Base-by-base conservation (phyloP, 2,113 vertebrate species). In the Grammomys dolichurus region DNA sequence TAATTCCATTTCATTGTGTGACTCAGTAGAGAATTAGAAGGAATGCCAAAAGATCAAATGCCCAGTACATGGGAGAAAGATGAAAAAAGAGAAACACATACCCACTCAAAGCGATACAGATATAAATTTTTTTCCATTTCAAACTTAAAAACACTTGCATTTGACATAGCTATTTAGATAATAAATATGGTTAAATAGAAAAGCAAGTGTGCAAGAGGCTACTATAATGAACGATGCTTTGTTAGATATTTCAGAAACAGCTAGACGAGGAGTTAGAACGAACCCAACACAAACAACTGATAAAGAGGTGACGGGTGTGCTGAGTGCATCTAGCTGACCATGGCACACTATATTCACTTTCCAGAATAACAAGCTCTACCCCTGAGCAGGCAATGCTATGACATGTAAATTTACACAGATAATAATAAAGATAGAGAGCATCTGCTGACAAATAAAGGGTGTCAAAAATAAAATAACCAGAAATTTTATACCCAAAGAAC, bases 121-220 rank as follows among this genome's bases (percentile, higher is more conserved):
- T 84, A 43, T 40, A 58, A 58, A 58, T 3, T 7, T 36, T 81
- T 84, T 84, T n/a, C 5, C 78, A 81, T 58, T 56, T 36, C 33
- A 81, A 81, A 36, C 19, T 56, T 81, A 81, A 11, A 20, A 56
- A 80, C 22, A 63, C 40, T 40, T 43, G 14, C 3, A 84, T 63
- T 60, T 26, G n/a, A 63, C 7, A 28, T 28, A 43, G 14, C 7
- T 60, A 60, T 43, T 63, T 14, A 60, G 56, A 26, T 40, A 60
- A 60, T 60, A 60, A 63, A 28, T 17, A 16, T 60, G 24, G n/a
- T 63, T 43, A 63, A 26, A 43, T 63, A 43, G n/a, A 63, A 63
- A 63, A 40, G 22, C n/a, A 24, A 14, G 13, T 9, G 2, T 60
- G 1, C 12, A 7, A 1, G 22, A 3, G 3, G 7, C 40, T 43